Evolutionary conservation across 2,113 vertebrate genomes (phyloP).

Genomic region (Mustelus asterias): DNA sequence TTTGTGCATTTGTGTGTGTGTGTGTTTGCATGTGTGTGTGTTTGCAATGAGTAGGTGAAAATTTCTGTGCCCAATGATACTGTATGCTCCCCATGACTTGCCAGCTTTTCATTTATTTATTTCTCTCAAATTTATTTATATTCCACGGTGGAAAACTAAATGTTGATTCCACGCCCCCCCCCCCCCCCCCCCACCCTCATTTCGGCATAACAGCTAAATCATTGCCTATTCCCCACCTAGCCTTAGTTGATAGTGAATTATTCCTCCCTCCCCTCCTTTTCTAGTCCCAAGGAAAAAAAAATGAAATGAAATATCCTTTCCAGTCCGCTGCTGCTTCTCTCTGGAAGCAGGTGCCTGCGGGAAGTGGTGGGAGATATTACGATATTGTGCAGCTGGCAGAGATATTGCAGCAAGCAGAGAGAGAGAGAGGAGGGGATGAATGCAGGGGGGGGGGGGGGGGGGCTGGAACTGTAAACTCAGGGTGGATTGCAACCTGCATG

Average conservation of each 20-base stretch:
- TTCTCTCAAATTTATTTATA: neutral
- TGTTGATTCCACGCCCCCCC: neutral
- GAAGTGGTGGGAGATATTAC: neutral
- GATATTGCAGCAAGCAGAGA: neutral
- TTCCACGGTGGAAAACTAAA: neutral
- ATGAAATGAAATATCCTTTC: neutral
- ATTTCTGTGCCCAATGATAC: neutral
- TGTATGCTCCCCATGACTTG: neutral
- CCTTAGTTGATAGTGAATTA: neutral
- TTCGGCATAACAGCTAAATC: neutral
- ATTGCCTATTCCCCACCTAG: neutral
- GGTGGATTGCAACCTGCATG: neutral
- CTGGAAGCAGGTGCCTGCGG: constrained; percentile 20
- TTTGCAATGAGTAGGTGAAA: constrained; percentile 1
- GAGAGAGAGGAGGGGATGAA: neutral
- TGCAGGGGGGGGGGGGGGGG: neutral
- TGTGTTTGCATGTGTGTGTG: neutral
- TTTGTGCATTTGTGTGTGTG: neutral
- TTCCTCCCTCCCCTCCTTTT: too few species aligned
- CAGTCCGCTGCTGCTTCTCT: neutral
- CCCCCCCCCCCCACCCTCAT: neutral
- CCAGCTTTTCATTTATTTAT: neutral
- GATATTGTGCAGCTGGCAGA: neutral
- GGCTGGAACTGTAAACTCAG: neutral
- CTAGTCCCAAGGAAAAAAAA: neutral